phyloP scores from a whole-genome alignment of 1,140 invertebrate genomes.

The Pachyrhynchus sulphureomaculatus region DNA sequence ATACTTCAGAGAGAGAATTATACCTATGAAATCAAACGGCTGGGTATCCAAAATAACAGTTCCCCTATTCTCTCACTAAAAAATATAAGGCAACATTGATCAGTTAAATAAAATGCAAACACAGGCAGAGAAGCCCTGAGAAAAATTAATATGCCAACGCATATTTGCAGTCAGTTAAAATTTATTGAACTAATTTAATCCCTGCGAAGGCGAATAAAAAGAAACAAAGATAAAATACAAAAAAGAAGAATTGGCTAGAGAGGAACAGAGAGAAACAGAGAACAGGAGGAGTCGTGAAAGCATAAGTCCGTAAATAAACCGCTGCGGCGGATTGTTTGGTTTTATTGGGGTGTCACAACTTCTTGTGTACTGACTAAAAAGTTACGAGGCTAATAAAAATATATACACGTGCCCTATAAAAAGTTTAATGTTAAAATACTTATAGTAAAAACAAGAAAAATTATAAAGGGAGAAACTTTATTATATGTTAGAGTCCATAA shows the following conservation, averaged over 20 bases:
- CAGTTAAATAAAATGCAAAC: neutral
- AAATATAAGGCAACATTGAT: neutral
- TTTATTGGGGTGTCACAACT: neutral
- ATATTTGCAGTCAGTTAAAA: conserved; percentile 17
- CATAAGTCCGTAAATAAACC: conserved; percentile 21
- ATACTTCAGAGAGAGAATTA: too few species aligned
- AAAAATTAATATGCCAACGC: conserved; percentile 22
- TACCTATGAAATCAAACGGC: too few species aligned
- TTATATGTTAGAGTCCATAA: too few species aligned
- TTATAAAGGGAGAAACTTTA: too few species aligned
- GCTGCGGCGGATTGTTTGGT: neutral
- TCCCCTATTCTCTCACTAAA: neutral
- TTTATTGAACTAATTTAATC: conserved; percentile 28
- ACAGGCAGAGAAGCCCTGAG: neutral
- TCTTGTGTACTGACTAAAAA: neutral
- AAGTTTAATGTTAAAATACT: too few species aligned
- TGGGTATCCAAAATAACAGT: neutral
- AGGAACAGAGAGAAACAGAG: neutral
- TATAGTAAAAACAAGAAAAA: too few species aligned
- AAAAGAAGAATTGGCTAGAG: too few species aligned
- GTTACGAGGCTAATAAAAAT: neutral
- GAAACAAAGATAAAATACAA: neutral
- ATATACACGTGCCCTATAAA: too few species aligned
- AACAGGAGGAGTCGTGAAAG: conserved; percentile 8
- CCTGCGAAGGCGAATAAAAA: neutral